A percentile compares a stretch with the other conserved stretches of the same genome.
Conservation (phyloP, 2,888 invertebrate species). For the Eilema sororculum region DNA sequence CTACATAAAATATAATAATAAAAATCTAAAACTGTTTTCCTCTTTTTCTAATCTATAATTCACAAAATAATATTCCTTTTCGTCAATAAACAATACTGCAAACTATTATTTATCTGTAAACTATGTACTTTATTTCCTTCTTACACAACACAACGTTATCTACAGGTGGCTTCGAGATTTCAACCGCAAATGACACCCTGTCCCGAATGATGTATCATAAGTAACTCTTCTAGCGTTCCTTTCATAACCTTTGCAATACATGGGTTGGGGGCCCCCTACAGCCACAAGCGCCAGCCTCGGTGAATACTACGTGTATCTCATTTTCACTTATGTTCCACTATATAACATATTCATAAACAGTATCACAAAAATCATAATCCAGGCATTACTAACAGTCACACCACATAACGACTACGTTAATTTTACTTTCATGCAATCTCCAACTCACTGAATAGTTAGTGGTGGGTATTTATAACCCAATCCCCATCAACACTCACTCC, state of each 20-base stretch:
- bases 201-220: constrained; percentile 4
- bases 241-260: neutral
- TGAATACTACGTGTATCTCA: constrained; percentile 6
- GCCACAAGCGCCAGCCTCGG: neutral
- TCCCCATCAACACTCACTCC: too few relatives aligned
- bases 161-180: constrained; percentile 19
- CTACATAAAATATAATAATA: too few relatives aligned
- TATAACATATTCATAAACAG: neutral
- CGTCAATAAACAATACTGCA: too few relatives aligned
- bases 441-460: neutral
- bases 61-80: too few relatives aligned
- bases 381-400: neutral
- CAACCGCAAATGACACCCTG: constrained; percentile 16
- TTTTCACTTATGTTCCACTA: neutral
- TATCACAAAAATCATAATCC: neutral
- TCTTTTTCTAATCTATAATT: neutral
- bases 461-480: too few relatives aligned
- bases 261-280: constrained; percentile 5
- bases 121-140: neutral
- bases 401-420: too few relatives aligned
- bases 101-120: neutral
- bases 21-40: neutral
- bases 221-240: constrained; percentile 5
- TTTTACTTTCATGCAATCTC: neutral
- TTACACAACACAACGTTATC: constrained; percentile 16